These are phyloP conservation scores for Tribolium castaneum DNA, from an alignment of 1,140 invertebrate genomes.

Conservation along the genomic window DNA sequence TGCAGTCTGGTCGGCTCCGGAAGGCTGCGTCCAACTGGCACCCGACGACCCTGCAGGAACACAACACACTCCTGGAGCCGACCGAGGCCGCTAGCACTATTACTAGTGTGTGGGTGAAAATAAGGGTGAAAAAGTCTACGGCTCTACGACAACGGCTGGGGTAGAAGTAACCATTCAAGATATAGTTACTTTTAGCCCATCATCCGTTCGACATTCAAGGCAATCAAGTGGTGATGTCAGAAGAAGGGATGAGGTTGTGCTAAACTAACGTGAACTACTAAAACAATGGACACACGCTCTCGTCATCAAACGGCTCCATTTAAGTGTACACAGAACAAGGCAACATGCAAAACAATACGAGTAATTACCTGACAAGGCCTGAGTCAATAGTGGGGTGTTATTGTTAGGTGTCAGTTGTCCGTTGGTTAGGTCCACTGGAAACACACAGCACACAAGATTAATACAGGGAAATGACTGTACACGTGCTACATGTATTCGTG, in stretches of 20 bases:
- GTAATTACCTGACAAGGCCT: constrained; percentile 90
- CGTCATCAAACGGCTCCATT: constrained; percentile 34
- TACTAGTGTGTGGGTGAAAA: background rate
- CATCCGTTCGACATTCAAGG: background rate
- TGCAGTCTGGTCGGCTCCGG: constrained; percentile 56
- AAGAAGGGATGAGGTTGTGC: background rate
- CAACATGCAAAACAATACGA: constrained; percentile 48
- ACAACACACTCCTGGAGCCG: constrained; percentile 58
- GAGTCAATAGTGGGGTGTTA: constrained; percentile 92
- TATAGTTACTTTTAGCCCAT: too few relatives aligned
- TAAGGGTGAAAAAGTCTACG: background rate
- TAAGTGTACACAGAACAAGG: constrained; percentile 8
- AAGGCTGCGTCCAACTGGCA: constrained; percentile 56
- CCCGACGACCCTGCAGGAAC: constrained; percentile 57
- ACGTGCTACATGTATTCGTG: constrained; percentile 51
- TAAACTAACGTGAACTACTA: background rate
- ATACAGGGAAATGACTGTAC: constrained; percentile 36
- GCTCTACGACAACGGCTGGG: background rate
- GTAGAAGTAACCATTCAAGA: too few relatives aligned
- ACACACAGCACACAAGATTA: constrained; percentile 67
- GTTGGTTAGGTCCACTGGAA: constrained; percentile 94
- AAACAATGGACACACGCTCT: constrained; percentile 34
- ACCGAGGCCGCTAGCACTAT: constrained; percentile 50
- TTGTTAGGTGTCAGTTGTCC: constrained; percentile 94
- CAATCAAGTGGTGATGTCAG: background rate